phyloP scores from a whole-genome alignment of 1,140 invertebrate species.

The Drosophila rufa region DNA sequence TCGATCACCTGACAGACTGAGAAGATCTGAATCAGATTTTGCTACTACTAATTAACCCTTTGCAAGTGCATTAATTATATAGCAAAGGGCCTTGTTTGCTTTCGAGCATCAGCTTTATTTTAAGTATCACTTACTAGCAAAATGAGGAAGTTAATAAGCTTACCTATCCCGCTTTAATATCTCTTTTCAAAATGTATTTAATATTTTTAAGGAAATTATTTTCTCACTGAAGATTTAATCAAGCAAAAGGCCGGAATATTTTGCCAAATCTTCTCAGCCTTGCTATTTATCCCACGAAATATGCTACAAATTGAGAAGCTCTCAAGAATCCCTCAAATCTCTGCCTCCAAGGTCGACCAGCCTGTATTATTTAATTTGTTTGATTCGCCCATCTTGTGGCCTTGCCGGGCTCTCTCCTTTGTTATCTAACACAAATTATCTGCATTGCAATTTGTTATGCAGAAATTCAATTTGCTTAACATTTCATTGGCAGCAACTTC shows the following conservation, averaged over 20 bases:
- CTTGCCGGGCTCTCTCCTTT: conserved; percentile 34
- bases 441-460: conserved; percentile 75
- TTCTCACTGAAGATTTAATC: background rate
- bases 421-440: conserved; percentile 66
- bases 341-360: conserved; percentile 28
- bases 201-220: background rate
- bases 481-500: conserved; percentile 78
- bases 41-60: conserved; percentile 17
- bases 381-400: conserved; percentile 41
- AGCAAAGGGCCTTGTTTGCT: background rate
- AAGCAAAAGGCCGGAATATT: background rate
- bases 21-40: background rate
- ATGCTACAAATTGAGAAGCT: background rate
- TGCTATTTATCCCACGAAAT: background rate
- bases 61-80: conserved; percentile 1
- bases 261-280: background rate
- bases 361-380: conserved; percentile 38
- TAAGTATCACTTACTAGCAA: background rate
- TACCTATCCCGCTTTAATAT: background rate
- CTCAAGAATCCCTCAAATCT: conserved; percentile 1
- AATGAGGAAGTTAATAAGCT: background rate
- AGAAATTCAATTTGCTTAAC: conserved; percentile 78
- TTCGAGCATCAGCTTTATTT: no score
- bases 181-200: no score
- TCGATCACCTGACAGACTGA: conserved; percentile 48